These are phyloP conservation scores for Paradoxurus hermaphroditus DNA, from an alignment of 2,113 vertebrate species.

Conservation along the genomic window DNA sequence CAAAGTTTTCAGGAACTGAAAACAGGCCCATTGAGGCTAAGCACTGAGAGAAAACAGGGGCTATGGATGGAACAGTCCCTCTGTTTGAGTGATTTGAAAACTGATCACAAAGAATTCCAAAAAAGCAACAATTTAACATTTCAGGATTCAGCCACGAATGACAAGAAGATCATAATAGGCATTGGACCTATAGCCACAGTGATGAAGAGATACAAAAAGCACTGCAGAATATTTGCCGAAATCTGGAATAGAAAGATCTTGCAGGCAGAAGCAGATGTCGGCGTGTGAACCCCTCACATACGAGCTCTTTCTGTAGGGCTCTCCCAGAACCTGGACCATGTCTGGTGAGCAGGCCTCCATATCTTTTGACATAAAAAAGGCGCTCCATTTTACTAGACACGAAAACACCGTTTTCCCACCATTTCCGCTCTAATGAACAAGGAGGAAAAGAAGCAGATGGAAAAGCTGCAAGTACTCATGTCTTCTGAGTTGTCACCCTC, in stretches of 20 bases:
- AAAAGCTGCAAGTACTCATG: neutral
- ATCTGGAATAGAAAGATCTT: neutral
- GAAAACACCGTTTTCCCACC: neutral
- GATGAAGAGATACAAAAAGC: neutral
- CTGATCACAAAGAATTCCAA: neutral
- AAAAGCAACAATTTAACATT: neutral
- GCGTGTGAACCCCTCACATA: neutral
- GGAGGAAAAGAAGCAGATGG: neutral
- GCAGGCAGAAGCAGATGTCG: neutral
- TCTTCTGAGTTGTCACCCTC: neutral
- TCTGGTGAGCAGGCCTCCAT: neutral
- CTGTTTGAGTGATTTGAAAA: neutral
- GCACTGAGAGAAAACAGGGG: neutral
- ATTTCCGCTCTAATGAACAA: neutral
- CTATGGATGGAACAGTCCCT: fast-evolving
- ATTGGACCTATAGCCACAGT: neutral
- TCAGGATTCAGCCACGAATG: neutral
- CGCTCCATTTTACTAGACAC: neutral
- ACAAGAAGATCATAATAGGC: neutral
- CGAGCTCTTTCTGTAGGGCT: neutral
- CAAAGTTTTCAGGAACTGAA: neutral
- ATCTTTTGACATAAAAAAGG: neutral
- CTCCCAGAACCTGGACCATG: neutral
- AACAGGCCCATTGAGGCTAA: fast-evolving
- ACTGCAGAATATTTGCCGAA: neutral